Percentiles rank a stretch among this genome's conserved stretches.
Evolutionary conservation across 2,113 vertebrate genomes (phyloP).

Genomic region (Scomber japonicus): DNA sequence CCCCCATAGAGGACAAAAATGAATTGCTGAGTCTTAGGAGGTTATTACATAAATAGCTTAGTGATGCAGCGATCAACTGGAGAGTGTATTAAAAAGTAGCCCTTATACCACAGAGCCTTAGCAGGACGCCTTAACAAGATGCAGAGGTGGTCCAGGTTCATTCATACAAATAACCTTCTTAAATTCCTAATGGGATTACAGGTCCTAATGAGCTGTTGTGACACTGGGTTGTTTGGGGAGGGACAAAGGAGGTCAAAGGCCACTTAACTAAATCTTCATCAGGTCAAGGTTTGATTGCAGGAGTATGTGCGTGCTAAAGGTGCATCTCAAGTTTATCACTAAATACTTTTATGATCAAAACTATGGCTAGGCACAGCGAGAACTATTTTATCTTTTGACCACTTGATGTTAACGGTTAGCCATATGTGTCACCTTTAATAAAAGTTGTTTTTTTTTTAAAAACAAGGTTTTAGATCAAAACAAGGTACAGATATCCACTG

Average conservation of each 20-base stretch:
- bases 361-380: neutral
- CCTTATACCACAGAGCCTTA: conserved; percentile 50
- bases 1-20: too few species aligned
- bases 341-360: neutral
- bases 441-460: neutral
- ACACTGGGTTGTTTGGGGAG: conserved; percentile 39
- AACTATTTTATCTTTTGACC: neutral
- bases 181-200: conserved; percentile 67
- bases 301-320: neutral
- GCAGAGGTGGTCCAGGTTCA: conserved; percentile 34
- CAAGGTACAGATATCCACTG: neutral
- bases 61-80: conserved; percentile 37
- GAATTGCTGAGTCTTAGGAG: too few species aligned
- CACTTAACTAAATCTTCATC: conserved; percentile 20
- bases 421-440: neutral
- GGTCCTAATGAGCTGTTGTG: conserved; percentile 62
- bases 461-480: neutral
- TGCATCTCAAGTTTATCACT: neutral
- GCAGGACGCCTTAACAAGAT: conserved; percentile 48
- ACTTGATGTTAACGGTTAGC: neutral
- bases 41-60: conserved; percentile 57
- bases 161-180: conserved; percentile 60
- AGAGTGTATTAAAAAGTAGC: conserved; percentile 34
- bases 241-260: conserved; percentile 33
- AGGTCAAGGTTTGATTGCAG: neutral